Conservation (phyloP, 2,888 invertebrate species). For the Synergus laeviventris region DNA sequence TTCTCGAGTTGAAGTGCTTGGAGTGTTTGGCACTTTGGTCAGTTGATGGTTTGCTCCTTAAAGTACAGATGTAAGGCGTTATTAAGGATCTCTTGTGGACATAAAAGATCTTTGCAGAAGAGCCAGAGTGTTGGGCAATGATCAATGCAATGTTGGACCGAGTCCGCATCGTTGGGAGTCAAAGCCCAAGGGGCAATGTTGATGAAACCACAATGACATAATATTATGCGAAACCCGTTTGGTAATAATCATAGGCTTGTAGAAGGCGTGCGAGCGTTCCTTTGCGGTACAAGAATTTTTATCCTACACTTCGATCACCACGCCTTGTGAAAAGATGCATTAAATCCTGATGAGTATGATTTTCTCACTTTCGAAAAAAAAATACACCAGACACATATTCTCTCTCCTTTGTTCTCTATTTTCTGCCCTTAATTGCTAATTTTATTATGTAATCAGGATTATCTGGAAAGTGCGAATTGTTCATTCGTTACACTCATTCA, state of each 20-base stretch:
- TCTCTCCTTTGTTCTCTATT: background rate
- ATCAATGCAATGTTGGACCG: constrained; percentile 40
- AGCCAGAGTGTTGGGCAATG: constrained; percentile 53
- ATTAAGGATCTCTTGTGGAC: constrained; percentile 62
- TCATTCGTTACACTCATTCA: background rate
- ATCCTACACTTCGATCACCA: constrained; percentile 10
- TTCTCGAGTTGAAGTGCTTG: constrained; percentile 1
- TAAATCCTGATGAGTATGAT: background rate
- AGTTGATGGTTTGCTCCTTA: constrained; percentile 41
- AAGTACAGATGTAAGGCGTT: constrained; percentile 66
- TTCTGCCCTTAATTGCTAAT: background rate
- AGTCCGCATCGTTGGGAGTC: constrained; percentile 41
- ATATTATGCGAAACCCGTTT: constrained; percentile 61
- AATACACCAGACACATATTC: background rate
- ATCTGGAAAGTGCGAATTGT: background rate
- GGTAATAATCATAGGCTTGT: constrained; percentile 61
- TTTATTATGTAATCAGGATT: background rate
- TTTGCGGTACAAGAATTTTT: constrained; percentile 2
- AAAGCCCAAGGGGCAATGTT: constrained; percentile 46
- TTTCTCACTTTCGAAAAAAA: background rate
- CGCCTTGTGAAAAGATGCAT: constrained; percentile 1
- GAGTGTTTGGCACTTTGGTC: constrained; percentile 36
- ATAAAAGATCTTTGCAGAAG: constrained; percentile 47
- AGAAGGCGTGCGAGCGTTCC: background rate
- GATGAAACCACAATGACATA: constrained; percentile 68